These are phyloP conservation scores for Drosophila simulans DNA, from an alignment of 1,140 invertebrate genomes.

Conservation along the genomic window DNA sequence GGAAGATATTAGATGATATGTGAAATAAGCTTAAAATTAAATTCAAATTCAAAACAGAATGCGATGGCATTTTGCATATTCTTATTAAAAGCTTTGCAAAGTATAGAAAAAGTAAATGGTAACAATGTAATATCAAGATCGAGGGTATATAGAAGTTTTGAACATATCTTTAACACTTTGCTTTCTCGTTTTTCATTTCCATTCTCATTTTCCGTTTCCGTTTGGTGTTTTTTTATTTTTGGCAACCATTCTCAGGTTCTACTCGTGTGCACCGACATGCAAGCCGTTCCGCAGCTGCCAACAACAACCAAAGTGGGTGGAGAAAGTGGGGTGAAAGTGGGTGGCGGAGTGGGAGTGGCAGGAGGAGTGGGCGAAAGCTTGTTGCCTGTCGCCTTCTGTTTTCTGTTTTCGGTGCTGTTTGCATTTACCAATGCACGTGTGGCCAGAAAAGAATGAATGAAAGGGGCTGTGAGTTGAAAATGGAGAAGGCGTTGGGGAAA, in stretches of 20 bases:
- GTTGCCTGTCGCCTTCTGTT: conserved; percentile 46
- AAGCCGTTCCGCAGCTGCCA: conserved; percentile 40
- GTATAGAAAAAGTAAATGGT: too few relatives aligned
- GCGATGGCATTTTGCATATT: too few relatives aligned
- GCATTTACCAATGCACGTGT: conserved; percentile 47
- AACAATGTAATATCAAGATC: not conserved
- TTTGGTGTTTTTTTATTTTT: conserved; percentile 56
- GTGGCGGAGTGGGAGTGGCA: not conserved
- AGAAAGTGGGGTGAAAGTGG: not conserved
- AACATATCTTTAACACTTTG: not conserved
- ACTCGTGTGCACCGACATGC: conserved; percentile 51
- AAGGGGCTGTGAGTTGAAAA: conserved; percentile 1
- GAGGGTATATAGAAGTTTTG: not conserved
- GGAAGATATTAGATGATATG: not conserved
- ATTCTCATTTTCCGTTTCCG: conserved; percentile 61
- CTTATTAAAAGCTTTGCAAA: too few relatives aligned
- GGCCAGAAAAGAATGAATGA: conserved; percentile 21
- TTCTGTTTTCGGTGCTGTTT: conserved; percentile 35
- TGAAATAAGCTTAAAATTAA: not conserved
- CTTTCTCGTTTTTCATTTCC: conserved; percentile 42
- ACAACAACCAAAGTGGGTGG: not conserved
- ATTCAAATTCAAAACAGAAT: not conserved
- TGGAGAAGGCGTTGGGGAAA: conserved; percentile 1
- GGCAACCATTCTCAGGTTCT: conserved; percentile 55
- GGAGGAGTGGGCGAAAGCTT: conserved; percentile 30